Base-by-base conservation (phyloP, 2,113 vertebrate species). In the Myocastor coypus region DNA sequence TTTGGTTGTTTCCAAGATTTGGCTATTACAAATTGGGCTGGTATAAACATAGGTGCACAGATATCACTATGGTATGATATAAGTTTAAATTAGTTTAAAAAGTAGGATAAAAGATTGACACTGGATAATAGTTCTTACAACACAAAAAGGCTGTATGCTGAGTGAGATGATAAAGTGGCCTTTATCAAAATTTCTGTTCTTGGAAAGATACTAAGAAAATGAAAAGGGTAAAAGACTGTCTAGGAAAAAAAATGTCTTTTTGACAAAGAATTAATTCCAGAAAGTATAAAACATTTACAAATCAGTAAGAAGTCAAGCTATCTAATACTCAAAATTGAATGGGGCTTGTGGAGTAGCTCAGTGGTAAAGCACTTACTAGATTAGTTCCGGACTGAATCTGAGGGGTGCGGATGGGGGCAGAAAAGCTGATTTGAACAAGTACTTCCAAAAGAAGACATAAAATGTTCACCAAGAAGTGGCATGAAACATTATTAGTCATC, bases 201-300 rank as follows among this genome's bases (percentile, higher is more conserved):
- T 90, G 73, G 28, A 87, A 95, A 94, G 24, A 73, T 5, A 80
- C 28, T 78, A 91, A 61, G 12, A 69, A 89, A 81, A 94, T 68
- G 34, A 84, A 92, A 71, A 93, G 84, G 4, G 13, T 14, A 55
- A 95, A 37, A 71, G 17, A 73, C 8, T 66, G 20, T 50, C 71
- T 64, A 30, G n/a, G 34, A 87, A 37, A 92, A 92, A 46, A 83
- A 66, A 66, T 14, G 22, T 52, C 22, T n/a, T 83, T 64, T 83
- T 77, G 40, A 71, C 61, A 84, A 66, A 87, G 13, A 66, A 19
- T n/a, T 87, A 10, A 37, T 37, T 55, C 5, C 3, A 83, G 5
- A 0, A 66, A 66, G 42, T 34, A 83, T 73, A 66, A 66, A 93
- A 80, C 34, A 71, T 16, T 77, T 95, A n/a, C 1, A 92, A 59